phyloP scores from a whole-genome alignment of 2,113 vertebrate species.

The Odocoileus hemionus region DNA sequence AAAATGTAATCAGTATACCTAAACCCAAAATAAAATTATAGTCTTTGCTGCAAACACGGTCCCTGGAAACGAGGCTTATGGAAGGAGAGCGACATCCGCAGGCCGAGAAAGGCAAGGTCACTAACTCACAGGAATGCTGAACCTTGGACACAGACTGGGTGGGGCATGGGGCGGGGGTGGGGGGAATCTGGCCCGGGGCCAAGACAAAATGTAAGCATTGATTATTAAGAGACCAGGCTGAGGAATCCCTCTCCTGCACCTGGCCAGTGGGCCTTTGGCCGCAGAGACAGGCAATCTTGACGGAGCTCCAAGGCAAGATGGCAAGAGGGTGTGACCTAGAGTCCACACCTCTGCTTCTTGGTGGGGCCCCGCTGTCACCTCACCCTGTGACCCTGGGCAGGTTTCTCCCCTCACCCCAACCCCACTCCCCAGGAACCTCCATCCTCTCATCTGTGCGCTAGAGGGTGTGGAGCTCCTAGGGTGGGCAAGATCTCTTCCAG shows the following conservation, averaged over 20 bases:
- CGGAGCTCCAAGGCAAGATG: neutral
- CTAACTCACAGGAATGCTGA: neutral
- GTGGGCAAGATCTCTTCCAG: neutral
- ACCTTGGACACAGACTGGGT: conserved; percentile 30
- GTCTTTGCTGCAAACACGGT: neutral
- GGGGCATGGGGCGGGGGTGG: neutral
- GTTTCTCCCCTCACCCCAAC: neutral
- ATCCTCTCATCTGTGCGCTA: neutral
- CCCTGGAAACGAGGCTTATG: conserved; percentile 13
- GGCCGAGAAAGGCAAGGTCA: conserved; percentile 15
- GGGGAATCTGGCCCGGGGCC: neutral
- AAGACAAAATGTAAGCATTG: neutral
- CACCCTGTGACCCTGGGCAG: neutral
- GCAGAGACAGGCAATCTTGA: too few species aligned
- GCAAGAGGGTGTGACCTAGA: neutral
- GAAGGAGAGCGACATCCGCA: conserved; percentile 76
- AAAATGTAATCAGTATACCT: conserved; percentile 66
- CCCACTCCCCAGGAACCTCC: neutral
- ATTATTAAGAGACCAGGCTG: neutral
- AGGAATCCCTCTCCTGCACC: neutral
- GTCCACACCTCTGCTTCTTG: neutral
- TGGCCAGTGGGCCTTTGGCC: accelerated
- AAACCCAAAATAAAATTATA: conserved; percentile 33
- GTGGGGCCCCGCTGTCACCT: accelerated
- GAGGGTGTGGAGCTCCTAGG: too few species aligned